Conservation (phyloP, 2,888 invertebrate genomes). For the Thecophora atra region DNA sequence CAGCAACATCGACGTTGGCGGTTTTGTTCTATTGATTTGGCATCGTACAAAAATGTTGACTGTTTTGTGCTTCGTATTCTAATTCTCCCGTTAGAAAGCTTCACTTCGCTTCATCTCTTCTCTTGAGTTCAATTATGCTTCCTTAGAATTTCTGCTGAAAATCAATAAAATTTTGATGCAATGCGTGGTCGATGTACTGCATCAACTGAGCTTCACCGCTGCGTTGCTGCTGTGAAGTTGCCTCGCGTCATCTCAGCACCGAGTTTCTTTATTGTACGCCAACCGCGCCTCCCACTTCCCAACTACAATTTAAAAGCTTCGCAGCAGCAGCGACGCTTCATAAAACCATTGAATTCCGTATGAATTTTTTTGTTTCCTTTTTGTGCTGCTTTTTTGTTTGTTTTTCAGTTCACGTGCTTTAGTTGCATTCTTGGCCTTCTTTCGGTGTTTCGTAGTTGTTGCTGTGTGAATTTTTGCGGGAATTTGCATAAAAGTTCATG, state of each 20-base stretch:
- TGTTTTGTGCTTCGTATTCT: background rate
- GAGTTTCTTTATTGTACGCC: no score
- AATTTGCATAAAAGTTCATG: background rate
- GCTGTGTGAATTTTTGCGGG: background rate
- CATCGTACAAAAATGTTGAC: no score
- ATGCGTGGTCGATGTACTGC: background rate
- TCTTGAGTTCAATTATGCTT: background rate
- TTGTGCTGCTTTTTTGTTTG: background rate
- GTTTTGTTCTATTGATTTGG: background rate
- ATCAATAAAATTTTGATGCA: background rate
- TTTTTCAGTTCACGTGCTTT: background rate
- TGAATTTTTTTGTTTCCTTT: background rate
- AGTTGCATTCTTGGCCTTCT: no score
- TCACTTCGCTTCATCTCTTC: background rate
- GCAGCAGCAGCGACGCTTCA: no score
- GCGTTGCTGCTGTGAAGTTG: background rate
- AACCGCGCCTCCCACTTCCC: no score
- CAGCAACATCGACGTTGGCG: background rate
- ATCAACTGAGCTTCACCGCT: background rate
- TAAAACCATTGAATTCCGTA: background rate
- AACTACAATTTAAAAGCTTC: no score
- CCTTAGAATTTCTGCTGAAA: conserved; percentile 3
- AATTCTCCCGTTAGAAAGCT: background rate
- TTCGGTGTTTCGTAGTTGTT: no score
- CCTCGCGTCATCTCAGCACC: no score